Evolutionary conservation across 1,140 invertebrate species (phyloP).

Genomic region (Dolichoris vasculosae): DNA sequence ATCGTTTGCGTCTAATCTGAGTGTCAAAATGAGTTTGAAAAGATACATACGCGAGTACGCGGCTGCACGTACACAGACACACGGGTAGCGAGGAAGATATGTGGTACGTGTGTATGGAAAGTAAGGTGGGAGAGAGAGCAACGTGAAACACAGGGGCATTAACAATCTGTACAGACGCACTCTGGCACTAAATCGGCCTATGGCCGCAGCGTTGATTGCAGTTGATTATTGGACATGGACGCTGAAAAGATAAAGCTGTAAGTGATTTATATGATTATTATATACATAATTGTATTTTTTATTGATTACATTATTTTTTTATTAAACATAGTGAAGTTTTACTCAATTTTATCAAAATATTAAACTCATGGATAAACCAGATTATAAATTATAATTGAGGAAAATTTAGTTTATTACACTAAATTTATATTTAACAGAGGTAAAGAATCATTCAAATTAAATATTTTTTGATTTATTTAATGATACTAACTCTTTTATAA

Average conservation of each 20-base stretch:
- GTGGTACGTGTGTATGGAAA: background rate
- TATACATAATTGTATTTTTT: background rate
- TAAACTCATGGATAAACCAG: no score
- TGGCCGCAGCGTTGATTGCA: background rate
- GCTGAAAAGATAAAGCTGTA: slow-evolving; percentile 70
- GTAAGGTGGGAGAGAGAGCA: no score
- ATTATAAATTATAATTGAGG: no score
- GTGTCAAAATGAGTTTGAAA: background rate
- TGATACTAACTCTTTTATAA: no score
- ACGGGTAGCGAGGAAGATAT: background rate
- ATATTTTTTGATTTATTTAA: background rate
- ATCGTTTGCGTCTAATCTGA: background rate
- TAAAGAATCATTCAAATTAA: background rate
- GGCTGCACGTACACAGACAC: no score
- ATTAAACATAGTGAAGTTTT: no score
- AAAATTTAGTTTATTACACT: no score
- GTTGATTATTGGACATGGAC: slow-evolving; percentile 60
- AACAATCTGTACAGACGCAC: background rate
- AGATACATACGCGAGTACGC: no score
- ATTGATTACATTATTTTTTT: no score
- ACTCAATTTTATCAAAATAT: no score
- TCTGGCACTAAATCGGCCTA: background rate
- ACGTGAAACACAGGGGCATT: background rate
- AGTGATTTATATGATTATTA: slow-evolving; percentile 54
- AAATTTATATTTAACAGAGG: no score